Evolutionary conservation across 2,888 invertebrate genomes (phyloP), one percentile per base, ranked within the genome.

Genomic region (Ypsolopha scabrella): DNA sequence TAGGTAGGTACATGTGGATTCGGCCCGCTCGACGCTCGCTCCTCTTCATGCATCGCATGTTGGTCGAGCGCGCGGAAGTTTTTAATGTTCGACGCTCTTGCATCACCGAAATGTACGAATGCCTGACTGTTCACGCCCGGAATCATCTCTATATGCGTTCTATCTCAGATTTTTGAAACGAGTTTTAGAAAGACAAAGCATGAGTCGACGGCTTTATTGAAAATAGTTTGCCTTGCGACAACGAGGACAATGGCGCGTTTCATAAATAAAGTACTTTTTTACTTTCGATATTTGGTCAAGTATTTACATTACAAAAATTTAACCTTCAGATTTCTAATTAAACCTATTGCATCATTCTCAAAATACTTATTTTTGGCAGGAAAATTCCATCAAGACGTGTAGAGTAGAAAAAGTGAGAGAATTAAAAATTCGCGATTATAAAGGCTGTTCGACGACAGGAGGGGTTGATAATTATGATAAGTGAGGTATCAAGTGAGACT

Each of bases 31-130:
- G 4, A 8, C 10, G 8, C 9, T 38, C 41, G 33, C 46, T 24
- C 36, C 6, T 13, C 3, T 54, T 58, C 63, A 72, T 70, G 80
- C 78, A 70, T 73, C 75, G 68, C 53, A 64, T 55, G 53, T 65
- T 60, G 62, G 50, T 63, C 72, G 72, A 72, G 73, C 72, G 75
- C 68, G 75, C 64, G 80, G 75, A 78, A 80, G 69, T 65, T 77
- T 82, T 80, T 80, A 81, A 83, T 80, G 76, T 76, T 65, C 65
- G 56, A 57, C 56, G 57, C 58, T 52, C 52, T 53, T 56, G 11
- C 34, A 37, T 7, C 41, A 14, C 35, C 34, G 7, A 41, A 36
- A 41, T 37, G 14, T 41, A 54, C 58, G 60, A 41, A 52, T 41
- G 50, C 38, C 50, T 53, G 51, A 44, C 50, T 47, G 52, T 68